Evolutionary conservation across 2,113 vertebrate genomes (phyloP).

Genomic region (Sciurus niger): DNA sequence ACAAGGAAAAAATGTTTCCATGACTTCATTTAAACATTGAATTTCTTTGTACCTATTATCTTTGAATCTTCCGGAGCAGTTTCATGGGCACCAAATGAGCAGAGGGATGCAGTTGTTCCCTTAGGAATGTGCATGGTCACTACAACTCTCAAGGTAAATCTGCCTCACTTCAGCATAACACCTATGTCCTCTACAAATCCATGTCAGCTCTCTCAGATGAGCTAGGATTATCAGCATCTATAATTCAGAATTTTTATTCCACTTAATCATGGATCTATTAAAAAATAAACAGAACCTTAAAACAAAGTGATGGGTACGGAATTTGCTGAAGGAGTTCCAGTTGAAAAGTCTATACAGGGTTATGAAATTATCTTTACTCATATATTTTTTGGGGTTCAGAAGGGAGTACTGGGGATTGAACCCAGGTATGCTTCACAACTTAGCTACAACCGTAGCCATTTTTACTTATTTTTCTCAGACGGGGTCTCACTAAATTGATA

Average conservation of each 20-base stretch:
- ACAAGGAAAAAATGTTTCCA: background rate
- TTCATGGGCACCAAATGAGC: background rate
- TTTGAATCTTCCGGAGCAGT: background rate
- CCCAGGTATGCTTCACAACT: background rate
- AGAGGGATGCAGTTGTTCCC: background rate
- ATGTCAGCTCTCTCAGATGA: background rate
- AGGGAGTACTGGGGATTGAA: background rate
- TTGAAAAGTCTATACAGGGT: background rate
- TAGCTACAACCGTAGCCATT: background rate
- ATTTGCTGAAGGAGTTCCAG: background rate
- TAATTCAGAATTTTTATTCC: background rate
- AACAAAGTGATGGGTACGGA: background rate
- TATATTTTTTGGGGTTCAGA: background rate
- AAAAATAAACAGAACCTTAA: background rate
- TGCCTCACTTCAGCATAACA: background rate
- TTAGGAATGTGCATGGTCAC: background rate
- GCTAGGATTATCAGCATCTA: background rate
- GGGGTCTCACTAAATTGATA: background rate
- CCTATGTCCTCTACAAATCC: background rate
- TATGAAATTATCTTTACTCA: background rate
- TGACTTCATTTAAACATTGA: background rate
- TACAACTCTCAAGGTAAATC: background rate
- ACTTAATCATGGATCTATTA: background rate
- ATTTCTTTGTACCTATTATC: background rate
- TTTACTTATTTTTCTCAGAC: background rate